phyloP scores from a whole-genome alignment of 2,797 vertebrate species.

The Sebastes umbrosus region DNA sequence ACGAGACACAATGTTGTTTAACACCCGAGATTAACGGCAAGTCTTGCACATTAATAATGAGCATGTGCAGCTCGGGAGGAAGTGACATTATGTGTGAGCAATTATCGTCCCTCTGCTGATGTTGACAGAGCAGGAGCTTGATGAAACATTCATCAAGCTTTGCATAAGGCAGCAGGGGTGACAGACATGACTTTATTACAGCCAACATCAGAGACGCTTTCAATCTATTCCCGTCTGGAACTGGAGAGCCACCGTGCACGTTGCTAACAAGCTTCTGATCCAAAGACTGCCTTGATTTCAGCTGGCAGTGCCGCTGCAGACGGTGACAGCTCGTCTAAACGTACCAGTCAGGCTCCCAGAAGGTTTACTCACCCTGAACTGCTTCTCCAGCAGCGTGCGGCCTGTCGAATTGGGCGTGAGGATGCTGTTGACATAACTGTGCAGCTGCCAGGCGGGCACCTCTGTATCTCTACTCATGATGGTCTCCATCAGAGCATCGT shows the following conservation, averaged over 20 bases:
- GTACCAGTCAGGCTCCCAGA: constrained; percentile 12
- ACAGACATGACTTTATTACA: constrained; percentile 65
- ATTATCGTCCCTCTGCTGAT: constrained; percentile 60
- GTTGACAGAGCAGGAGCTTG: constrained; percentile 49
- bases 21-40: constrained; percentile 14
- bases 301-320: constrained; percentile 2
- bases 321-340: constrained; percentile 18
- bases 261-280: constrained; percentile 54
- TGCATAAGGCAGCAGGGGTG: constrained; percentile 53
- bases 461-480: constrained; percentile 95
- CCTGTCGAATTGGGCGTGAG: constrained; percentile 90
- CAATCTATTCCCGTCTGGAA: constrained; percentile 34
- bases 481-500: constrained; percentile 97
- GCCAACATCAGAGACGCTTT: constrained; percentile 58
- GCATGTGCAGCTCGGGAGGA: constrained; percentile 34
- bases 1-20: constrained; percentile 17
- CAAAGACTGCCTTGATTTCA: constrained; percentile 20
- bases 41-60: constrained; percentile 29
- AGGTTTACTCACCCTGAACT: constrained; percentile 90
- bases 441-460: constrained; percentile 92
- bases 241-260: constrained; percentile 4
- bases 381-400: constrained; percentile 93
- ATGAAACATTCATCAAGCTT: constrained; percentile 69
- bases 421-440: constrained; percentile 95
- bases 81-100: constrained; percentile 53